Base-by-base conservation (phyloP, 1,140 invertebrate species). In the Ctenoplectra terminalis region DNA sequence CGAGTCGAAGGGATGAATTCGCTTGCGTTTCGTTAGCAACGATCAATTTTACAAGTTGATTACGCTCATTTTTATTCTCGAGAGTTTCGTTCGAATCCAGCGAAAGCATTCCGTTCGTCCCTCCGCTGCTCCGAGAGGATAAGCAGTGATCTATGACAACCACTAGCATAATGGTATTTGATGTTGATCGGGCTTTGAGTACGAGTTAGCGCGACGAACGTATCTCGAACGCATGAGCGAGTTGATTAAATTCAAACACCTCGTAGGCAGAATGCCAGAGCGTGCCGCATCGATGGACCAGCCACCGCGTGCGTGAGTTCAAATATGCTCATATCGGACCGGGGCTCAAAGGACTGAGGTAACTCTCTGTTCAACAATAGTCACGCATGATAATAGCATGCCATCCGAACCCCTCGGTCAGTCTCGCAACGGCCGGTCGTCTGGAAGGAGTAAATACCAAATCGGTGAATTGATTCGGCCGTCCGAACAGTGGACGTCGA, bases 161-260 rank as follows among this genome's bases (percentile, higher is more conserved):
- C 67, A 80, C 48, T 61, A 17, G 81, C 73, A 88, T 92, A 92
- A 91, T 92, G 90, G 92, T 90, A 92, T 93, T 93, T 92, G 92
- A 92, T 91, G 91, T 90, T 92, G 91, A 92, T 91, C 91, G 88
- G 87, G 90, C 92, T 93, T 93, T 93, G 92, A 93, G 88, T 80
- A 66, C 82, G 84, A 88, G 86, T 90, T 90, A 88, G 84, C 90
- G 87, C 88, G 86, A 66, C 81, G 86, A 82, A 85, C 90, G 90
- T 89, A 90, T 91, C 85, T 89, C 85, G 88, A 86, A 88, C 92
- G 91, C 92, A 92, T 91, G 92, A 93, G 89, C 92, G 88, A 90
- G 92, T 93, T 93, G 92, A 93, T 93, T 93, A 93, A 93, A 93
- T 93, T 93, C 92, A 93, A 92, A 93, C 92, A 92, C 92, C 92